phyloP scores from a whole-genome alignment of 2,113 vertebrate species.

The Sterna hirundo region DNA sequence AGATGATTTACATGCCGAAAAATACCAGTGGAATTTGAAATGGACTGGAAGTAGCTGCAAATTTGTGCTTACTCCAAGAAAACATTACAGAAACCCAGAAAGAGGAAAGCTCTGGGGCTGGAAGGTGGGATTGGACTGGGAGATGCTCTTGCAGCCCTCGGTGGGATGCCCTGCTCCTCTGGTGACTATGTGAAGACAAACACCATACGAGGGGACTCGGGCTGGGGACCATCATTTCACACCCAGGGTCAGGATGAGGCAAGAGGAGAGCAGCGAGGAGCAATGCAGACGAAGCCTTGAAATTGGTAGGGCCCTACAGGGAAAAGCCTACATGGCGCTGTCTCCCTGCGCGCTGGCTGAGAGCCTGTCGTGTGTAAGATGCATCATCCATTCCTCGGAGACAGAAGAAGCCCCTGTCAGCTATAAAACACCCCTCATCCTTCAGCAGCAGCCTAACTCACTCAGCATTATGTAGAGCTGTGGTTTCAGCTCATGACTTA shows the following conservation, averaged over 20 bases:
- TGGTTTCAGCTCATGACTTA: background rate
- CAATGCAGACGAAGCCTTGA: background rate
- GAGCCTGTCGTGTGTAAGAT: background rate
- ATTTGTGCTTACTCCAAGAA: background rate
- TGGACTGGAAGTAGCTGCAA: background rate
- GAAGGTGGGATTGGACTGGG: background rate
- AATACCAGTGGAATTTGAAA: background rate
- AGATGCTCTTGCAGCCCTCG: background rate
- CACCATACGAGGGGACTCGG: fast-evolving
- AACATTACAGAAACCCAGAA: background rate
- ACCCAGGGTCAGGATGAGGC: background rate
- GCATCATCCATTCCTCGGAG: background rate
- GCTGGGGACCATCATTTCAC: background rate
- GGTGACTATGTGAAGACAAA: background rate
- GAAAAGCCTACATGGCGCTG: background rate
- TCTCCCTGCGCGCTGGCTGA: background rate
- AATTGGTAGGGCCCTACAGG: background rate
- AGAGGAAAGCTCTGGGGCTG: background rate
- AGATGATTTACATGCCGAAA: background rate
- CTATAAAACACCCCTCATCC: background rate
- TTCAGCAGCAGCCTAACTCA: background rate
- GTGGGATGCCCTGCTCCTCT: background rate
- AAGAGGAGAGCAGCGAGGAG: background rate
- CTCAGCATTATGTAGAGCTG: background rate
- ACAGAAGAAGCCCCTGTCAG: background rate